Conservation (phyloP, 2,797 vertebrate genomes). For the Masticophis lateralis region DNA sequence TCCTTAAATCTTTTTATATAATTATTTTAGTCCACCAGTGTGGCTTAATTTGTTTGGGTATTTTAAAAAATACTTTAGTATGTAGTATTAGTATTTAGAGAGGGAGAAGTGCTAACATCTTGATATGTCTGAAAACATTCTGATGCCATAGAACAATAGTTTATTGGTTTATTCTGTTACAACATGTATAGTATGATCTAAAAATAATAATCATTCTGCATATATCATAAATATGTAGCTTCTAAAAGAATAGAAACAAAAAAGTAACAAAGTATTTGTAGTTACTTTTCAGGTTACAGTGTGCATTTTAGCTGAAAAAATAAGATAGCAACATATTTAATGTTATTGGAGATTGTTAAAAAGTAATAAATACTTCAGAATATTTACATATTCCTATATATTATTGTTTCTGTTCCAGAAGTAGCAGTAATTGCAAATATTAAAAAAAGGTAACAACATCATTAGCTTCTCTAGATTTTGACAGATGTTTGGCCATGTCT, state of each 20-base stretch:
- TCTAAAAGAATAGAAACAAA: neutral
- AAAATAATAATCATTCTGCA: neutral
- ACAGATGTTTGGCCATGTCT: neutral
- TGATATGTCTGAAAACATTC: neutral
- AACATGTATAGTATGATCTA: neutral
- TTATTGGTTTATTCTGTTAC: neutral
- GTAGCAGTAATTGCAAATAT: constrained; percentile 1
- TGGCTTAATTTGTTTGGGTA: neutral
- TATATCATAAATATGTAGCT: neutral
- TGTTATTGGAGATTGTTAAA: neutral
- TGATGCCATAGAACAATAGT: neutral
- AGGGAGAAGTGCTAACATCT: neutral
- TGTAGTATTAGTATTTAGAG: neutral
- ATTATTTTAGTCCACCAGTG: neutral
- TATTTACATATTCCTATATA: neutral
- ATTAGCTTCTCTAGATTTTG: neutral
- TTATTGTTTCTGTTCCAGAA: neutral
- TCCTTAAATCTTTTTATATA: neutral
- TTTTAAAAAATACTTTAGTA: neutral
- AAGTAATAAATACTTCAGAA: neutral
- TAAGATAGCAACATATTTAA: neutral
- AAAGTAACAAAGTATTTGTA: neutral
- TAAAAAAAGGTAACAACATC: neutral
- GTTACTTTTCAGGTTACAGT: neutral
- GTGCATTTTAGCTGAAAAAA: neutral